These are phyloP conservation scores for Bothrops jararaca DNA, from an alignment of 2,113 vertebrate genomes.

Conservation along the genomic window DNA sequence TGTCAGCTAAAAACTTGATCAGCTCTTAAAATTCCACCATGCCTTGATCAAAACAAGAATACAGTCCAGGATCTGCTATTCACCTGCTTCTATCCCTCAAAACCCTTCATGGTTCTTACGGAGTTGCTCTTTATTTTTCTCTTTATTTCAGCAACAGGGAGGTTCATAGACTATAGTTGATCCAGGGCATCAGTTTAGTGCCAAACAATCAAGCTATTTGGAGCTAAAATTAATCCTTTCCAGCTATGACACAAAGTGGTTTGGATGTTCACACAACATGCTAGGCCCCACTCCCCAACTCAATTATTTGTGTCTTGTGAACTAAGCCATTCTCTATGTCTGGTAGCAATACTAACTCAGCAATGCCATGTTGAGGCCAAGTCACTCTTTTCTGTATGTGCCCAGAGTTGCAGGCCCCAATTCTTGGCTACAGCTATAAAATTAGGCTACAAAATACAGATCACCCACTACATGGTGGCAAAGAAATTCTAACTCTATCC, in stretches of 20 bases:
- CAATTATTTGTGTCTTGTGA: not conserved
- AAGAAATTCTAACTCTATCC: not conserved
- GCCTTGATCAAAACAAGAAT: not conserved
- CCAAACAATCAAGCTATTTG: not conserved
- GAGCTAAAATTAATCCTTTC: not conserved
- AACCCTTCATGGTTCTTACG: not conserved
- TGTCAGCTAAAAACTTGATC: not conserved
- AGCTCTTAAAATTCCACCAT: not conserved
- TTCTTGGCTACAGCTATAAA: not conserved
- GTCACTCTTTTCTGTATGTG: not conserved
- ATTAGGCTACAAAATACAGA: not conserved
- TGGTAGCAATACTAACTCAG: not conserved
- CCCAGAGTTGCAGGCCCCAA: not conserved
- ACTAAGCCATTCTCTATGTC: not conserved
- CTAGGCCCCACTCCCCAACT: not conserved
- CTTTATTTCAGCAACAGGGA: not conserved
- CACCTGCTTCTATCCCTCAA: not conserved
- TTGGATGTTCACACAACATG: not conserved
- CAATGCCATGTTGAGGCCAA: not conserved
- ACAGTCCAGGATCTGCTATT: not conserved
- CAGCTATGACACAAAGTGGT: not conserved
- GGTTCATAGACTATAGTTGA: not conserved
- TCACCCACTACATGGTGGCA: not conserved
- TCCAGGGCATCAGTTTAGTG: not conserved
- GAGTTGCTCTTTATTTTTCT: not conserved